Base-by-base conservation (phyloP, 2,888 invertebrate species). In the Eupelmus urozonus region DNA sequence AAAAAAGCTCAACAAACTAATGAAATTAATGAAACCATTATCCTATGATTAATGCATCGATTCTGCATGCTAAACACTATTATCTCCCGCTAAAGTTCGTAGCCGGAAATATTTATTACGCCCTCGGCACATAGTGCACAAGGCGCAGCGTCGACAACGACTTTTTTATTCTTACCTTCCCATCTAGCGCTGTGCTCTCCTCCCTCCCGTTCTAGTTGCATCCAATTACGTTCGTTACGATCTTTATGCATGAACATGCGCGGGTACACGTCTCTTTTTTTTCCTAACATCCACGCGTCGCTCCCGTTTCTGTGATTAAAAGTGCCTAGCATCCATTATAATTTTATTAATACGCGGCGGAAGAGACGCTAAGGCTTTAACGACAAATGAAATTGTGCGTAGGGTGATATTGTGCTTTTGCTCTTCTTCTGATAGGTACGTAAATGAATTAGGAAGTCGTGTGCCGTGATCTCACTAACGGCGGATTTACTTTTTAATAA, bases 161-260 rank as follows among this genome's bases (percentile, higher is more conserved):
- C 51, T 29, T 49, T 27, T 60, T 60, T 70, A 42, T 60, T 16
- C 70, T n/a, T 29, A 16, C 57, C 40, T 59, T 60, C 18, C 60
- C 70, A 70, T 70, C 59, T 18, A 59, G 1, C 27, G 2, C 42
- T 20, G 1, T n/a, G 7, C 18, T 20, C 29, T n/a, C 16, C 42
- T 13, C 13, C 40, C 34, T 20, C 16, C 20, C 49, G 70, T 57
- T 70, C 65, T 29, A 77, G 60, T 71, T 72, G 71, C 77, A 71
- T 77, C 77, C 49, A 77, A 77, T 77, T 77, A 76, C 20, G 59
- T 59, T 59, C 42, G 29, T 77, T 66, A 76, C 60, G 40, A 57
- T 72, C 60, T 57, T 66, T 77, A 63, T 76, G 63, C 71, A 65
- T 71, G 76, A 71, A 53, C 65, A 65, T 45, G 63, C 59, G 23